Percentiles rank a stretch among this genome's conserved stretches.
Conservation (phyloP, 2,888 invertebrate species). For the Cheilosia vulpina region DNA sequence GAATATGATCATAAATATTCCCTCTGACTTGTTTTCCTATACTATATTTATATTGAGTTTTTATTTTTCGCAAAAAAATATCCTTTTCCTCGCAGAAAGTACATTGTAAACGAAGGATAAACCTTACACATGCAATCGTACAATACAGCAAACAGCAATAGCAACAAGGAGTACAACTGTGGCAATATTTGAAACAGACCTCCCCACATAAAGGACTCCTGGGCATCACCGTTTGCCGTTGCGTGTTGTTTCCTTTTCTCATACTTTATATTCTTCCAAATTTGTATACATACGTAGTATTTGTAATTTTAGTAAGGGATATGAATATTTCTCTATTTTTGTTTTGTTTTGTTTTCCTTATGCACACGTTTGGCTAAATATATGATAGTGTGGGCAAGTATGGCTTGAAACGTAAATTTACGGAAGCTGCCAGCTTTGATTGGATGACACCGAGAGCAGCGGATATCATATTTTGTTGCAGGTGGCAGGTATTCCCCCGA, state of each 20-base stretch:
- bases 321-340: slow-evolving; percentile 21
- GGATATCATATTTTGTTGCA: slow-evolving; percentile 4
- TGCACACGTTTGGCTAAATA: slow-evolving; percentile 10
- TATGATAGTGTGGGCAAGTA: background rate
- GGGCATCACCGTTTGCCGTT: slow-evolving; percentile 16
- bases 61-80: slow-evolving; percentile 4
- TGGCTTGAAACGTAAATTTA: slow-evolving; percentile 20
- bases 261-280: slow-evolving; percentile 28
- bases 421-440: slow-evolving; percentile 50
- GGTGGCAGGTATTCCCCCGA: slow-evolving; percentile 25
- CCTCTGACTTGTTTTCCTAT: slow-evolving; percentile 26
- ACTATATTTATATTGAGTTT: background rate
- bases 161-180: slow-evolving; percentile 14
- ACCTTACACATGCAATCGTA: slow-evolving; percentile 34
- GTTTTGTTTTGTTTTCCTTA: slow-evolving; percentile 3
- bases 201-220: background rate
- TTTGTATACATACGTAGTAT: slow-evolving; percentile 14
- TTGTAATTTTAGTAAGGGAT: slow-evolving; percentile 55
- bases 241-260: background rate
- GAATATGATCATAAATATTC: slow-evolving; percentile 61
- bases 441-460: slow-evolving; percentile 21
- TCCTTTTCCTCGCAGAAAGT: slow-evolving; percentile 25
- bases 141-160: slow-evolving; percentile 25
- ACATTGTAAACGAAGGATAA: slow-evolving; percentile 47
- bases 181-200: slow-evolving; percentile 42